Evolutionary conservation across 2,888 invertebrate genomes (phyloP), one percentile per base, ranked within the genome.

Genomic region (Synergus umbraculus): DNA sequence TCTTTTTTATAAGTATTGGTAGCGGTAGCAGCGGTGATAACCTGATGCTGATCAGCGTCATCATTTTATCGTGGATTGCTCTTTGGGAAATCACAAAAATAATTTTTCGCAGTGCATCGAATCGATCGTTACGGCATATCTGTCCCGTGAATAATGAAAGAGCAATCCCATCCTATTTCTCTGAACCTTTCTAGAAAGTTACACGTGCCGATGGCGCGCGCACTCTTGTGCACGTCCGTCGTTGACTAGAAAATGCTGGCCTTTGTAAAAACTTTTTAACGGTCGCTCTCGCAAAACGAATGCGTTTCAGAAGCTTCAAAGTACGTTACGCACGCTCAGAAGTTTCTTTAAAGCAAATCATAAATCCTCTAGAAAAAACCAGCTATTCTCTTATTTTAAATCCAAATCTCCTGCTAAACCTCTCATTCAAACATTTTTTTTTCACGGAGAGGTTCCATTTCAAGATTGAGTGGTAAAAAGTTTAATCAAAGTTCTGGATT

Each of bases 201-300:
- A 78, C 76, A 77, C 49, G 67, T 69, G 69, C 69, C 69, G 69
- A 69, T 69, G 69, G 69, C 69, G 63, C 73, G 79, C 63, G 18
- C 76, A 79, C 79, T 82, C 80, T 66, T 81, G 79, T 83, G 84
- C 80, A 84, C 83, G 83, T 85, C 81, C 82, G 79, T 81, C 85
- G 85, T 82, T 86, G 86, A 86, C 86, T 86, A 86, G 86, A 86
- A 86, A 85, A 82, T 79, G 82, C 83, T 82, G 82, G 84, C 82
- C 81, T 67, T 69, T 65, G 43, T 76, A 66, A 78, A 69, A 69
- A 69, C 49, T 54, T 54, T 66, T 69, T 49, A 69, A 69, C 69
- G 69, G 69, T 69, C 49, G 49, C 69, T 69, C 69, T 69, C 66
- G 66, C 66, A 66, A 66, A 66, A 43, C 66, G 66, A 66, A 66